Percentiles rank a stretch among this genome's conserved stretches.
Evolutionary conservation across 1,140 invertebrate genomes (phyloP).

Genomic region (Dermatophagoides farinae): DNA sequence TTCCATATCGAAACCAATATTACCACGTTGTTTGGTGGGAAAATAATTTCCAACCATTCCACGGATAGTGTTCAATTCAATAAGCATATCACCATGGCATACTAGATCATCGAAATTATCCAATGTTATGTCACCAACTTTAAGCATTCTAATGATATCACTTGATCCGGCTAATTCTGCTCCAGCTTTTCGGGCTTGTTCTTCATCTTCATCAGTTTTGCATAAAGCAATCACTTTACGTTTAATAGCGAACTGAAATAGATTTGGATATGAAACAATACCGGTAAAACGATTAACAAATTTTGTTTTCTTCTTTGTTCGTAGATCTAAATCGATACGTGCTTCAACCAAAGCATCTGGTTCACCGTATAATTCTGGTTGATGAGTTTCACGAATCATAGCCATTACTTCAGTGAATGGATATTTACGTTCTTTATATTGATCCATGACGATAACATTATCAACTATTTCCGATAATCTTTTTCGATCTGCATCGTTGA

Average conservation of each 20-base stretch:
- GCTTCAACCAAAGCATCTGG: slow-evolving; percentile 41
- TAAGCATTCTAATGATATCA: slow-evolving; percentile 17
- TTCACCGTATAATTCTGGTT: slow-evolving; percentile 48
- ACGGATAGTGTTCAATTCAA: slow-evolving; percentile 45
- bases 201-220: slow-evolving; percentile 17
- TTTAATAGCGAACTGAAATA: slow-evolving; percentile 12
- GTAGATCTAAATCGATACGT: slow-evolving; percentile 48
- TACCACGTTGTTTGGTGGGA: slow-evolving; percentile 40
- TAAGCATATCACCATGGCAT: slow-evolving; percentile 50
- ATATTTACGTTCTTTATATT: slow-evolving; percentile 26
- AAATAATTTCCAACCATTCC: slow-evolving; percentile 52
- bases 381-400: slow-evolving; percentile 47
- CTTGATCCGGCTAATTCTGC: slow-evolving; percentile 14
- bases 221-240: slow-evolving; percentile 16
- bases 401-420: slow-evolving; percentile 46
- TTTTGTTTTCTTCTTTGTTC: slow-evolving; percentile 30
- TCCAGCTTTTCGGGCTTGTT: slow-evolving; percentile 16
- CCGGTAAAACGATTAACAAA: slow-evolving; percentile 15
- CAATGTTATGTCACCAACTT: slow-evolving; percentile 41
- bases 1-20: slow-evolving; percentile 39
- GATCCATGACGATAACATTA: slow-evolving; percentile 14
- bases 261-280: slow-evolving; percentile 15
- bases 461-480: slow-evolving; percentile 11
- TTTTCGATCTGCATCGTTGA: not conserved
- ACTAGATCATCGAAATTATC: slow-evolving; percentile 49